A percentile compares a stretch with the other conserved stretches of the same genome.
Conservation (phyloP, 2,888 invertebrate species). For the Microchrysa polita region DNA sequence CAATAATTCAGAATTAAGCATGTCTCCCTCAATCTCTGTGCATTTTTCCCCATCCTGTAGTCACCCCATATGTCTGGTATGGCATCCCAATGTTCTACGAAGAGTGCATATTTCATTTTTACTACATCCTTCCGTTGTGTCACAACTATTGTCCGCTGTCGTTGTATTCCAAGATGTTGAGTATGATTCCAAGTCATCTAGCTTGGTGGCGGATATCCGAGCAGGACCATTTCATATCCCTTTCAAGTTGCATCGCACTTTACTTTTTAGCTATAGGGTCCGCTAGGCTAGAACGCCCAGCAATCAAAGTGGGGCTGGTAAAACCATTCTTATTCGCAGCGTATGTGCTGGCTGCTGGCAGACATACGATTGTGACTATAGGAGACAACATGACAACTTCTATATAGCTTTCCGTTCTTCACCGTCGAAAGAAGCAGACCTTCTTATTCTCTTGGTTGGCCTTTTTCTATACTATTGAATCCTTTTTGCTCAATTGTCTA, state of each 20-base stretch:
- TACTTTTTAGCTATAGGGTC: neutral
- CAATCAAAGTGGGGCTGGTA: too few relatives aligned
- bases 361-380: too few relatives aligned
- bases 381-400: constrained; percentile 3
- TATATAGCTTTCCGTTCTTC: neutral
- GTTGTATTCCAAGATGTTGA: constrained; percentile 39
- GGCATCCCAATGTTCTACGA: constrained; percentile 21
- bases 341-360: too few relatives aligned
- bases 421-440: neutral
- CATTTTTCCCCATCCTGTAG: neutral
- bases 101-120: constrained; percentile 32
- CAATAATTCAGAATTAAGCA: constrained; percentile 31
- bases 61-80: too few relatives aligned
- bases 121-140: neutral
- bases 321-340: too few relatives aligned
- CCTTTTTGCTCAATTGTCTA: too few relatives aligned
- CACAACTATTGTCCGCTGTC: constrained; percentile 19
- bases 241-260: constrained; percentile 13
- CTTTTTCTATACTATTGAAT: too few relatives aligned
- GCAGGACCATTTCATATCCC: constrained; percentile 32
- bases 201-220: constrained; percentile 34
- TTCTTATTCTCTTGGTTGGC: too few relatives aligned
- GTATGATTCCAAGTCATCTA: constrained; percentile 28
- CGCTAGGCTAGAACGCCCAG: too few relatives aligned
- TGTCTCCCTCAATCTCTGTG: neutral